phyloP scores from a whole-genome alignment of 1,140 invertebrate species.

The Halesus radiatus region DNA sequence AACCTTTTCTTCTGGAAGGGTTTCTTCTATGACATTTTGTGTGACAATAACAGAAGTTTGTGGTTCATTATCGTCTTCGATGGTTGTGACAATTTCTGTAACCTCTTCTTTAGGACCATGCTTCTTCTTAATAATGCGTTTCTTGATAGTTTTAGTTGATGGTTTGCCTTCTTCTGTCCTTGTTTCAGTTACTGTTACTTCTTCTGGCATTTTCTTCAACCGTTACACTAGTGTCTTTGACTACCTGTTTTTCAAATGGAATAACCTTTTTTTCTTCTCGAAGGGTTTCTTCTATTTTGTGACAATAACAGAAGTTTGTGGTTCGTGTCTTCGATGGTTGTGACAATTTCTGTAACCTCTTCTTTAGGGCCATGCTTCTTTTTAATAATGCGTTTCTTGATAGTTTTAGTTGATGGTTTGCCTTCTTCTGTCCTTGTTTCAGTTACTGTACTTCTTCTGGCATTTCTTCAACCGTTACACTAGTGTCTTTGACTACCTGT shows the following conservation, averaged over 20 bases:
- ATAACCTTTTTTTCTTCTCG: too few relatives aligned
- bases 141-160: constrained; percentile 60
- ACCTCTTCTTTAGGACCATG: constrained; percentile 61
- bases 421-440: constrained; percentile 62
- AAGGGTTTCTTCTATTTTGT: constrained; percentile 41
- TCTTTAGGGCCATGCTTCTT: constrained; percentile 61
- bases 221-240: constrained; percentile 17
- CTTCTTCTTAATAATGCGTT: constrained; percentile 61
- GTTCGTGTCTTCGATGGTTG: constrained; percentile 57
- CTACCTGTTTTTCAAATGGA: neutral
- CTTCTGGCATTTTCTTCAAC: constrained; percentile 60
- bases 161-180: constrained; percentile 61
- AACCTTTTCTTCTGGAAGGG: neutral
- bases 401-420: constrained; percentile 61
- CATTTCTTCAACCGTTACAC: constrained; percentile 52
- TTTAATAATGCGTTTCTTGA: constrained; percentile 61
- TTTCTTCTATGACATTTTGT: constrained; percentile 46
- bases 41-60: constrained; percentile 54
- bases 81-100: constrained; percentile 56
- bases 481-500: constrained; percentile 15
- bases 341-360: constrained; percentile 58
- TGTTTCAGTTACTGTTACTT: constrained; percentile 64
- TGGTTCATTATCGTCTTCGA: constrained; percentile 59
- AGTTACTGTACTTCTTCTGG: constrained; percentile 65
- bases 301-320: constrained; percentile 55